A percentile compares a stretch with the other conserved stretches of the same genome.
phyloP scores from a whole-genome alignment of 2,113 vertebrate genomes.

The Alligator mississippiensis region DNA sequence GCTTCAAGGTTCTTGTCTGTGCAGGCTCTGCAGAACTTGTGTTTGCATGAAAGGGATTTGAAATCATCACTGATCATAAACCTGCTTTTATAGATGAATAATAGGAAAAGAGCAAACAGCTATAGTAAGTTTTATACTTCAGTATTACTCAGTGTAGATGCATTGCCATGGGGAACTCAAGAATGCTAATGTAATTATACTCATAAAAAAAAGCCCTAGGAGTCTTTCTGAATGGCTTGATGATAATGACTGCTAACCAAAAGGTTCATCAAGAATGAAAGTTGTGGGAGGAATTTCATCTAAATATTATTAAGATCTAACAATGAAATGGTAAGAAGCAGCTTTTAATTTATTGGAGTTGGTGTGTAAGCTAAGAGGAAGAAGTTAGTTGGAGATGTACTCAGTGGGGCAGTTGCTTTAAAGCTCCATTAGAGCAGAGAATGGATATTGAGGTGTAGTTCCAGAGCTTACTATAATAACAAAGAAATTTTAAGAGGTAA shows the following conservation, averaged over 20 bases:
- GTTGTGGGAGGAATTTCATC: neutral
- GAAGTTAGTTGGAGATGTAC: neutral
- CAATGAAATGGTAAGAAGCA: neutral
- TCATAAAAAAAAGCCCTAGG: neutral
- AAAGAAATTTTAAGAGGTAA: neutral
- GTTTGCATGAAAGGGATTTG: neutral
- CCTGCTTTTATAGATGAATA: neutral
- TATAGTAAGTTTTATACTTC: neutral
- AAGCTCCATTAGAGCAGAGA: neutral
- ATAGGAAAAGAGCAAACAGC: neutral
- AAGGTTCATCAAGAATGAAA: neutral
- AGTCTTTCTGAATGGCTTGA: neutral
- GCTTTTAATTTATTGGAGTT: neutral
- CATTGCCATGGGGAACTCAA: neutral
- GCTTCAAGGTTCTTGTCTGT: neutral
- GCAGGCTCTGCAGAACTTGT: neutral
- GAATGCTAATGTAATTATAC: neutral
- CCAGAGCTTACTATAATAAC: neutral
- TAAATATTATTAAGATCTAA: fast-evolving
- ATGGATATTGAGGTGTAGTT: neutral
- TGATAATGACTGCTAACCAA: neutral
- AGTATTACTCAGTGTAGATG: neutral
- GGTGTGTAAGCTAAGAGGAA: neutral
- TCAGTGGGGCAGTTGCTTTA: neutral
- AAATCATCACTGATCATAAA: neutral